Evolutionary conservation across 2,113 vertebrate genomes (phyloP), one percentile per base, ranked within the genome.

Genomic region (Oryzias melastigma): DNA sequence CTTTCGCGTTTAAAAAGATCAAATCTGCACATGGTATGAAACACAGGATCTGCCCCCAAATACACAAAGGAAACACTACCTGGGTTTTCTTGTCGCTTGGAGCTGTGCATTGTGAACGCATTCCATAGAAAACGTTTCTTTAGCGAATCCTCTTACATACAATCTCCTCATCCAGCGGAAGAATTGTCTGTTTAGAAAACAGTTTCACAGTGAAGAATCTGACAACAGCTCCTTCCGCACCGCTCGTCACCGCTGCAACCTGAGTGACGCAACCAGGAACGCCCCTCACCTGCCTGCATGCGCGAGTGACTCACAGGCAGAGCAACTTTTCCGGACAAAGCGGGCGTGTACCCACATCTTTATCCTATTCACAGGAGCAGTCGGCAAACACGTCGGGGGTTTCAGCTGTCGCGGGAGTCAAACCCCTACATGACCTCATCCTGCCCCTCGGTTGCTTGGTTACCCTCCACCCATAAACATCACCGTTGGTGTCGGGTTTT

Each of bases 211-310:
- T 7, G 47, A 64, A 46, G 60, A 22, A 24, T 49, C 62, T 55
- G 62, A 61, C 71, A 41, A 51, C 63, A 59, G 65, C 71, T 82
- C 59, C 80, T 81, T 87, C 77, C 77, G 71, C 75, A 83, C 63
- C 62, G 27, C 68, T 75, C 75, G 73, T 77, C 71, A 51, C 65
- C 49, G 19, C 68, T 14, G 69, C 75, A 55, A 77, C 80, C 51
- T 24, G 10, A 5, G 71, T 84, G 80, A 79, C 64, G 78, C 64
- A 71, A 81, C 63, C 25, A 79, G 78, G 85, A 70, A 79, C 84
- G 49, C 85, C 88, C 84, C 81, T 85, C 55, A 83, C 81, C 57
- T 43, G 64, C 22, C n/a, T n/a, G n/a, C n/a, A 62, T 29, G 69
- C 25, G 64, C 10, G 52, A 3, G 50, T 4, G 78, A 53, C 59